Percentiles rank a stretch among this genome's conserved stretches.
These are phyloP conservation scores for Gambusia affinis DNA, from an alignment of 2,113 vertebrate genomes.

Conservation along the genomic window DNA sequence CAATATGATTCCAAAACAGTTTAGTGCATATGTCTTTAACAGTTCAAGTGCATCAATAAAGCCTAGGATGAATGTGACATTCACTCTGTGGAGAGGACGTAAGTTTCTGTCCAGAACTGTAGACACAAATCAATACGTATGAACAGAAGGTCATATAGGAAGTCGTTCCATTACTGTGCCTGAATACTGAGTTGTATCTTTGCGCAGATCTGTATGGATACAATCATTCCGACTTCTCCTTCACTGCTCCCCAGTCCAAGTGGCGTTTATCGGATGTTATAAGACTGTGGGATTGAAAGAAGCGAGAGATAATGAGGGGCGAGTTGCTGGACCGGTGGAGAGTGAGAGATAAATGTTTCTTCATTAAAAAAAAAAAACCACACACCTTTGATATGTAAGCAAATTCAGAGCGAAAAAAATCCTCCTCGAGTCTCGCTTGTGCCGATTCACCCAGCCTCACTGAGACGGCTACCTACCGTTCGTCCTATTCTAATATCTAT, in stretches of 20 bases:
- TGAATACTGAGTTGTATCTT: neutral
- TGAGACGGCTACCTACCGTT: conserved; percentile 14
- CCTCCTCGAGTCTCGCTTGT: neutral
- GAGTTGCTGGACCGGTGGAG: conserved; percentile 8
- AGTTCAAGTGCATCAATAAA: too few relatives aligned
- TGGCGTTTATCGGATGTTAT: conserved; percentile 17
- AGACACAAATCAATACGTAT: too few relatives aligned
- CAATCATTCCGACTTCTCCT: conserved; percentile 12
- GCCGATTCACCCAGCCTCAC: neutral
- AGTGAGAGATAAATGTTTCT: neutral
- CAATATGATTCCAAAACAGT: too few relatives aligned
- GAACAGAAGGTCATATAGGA: too few relatives aligned
- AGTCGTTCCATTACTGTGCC: too few relatives aligned
- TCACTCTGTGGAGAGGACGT: too few relatives aligned
- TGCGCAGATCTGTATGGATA: neutral
- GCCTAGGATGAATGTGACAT: too few relatives aligned
- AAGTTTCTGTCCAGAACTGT: too few relatives aligned
- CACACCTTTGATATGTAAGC: neutral
- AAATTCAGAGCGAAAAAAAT: conserved; percentile 22
- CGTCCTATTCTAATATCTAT: conserved; percentile 6
- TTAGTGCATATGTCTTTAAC: too few relatives aligned
- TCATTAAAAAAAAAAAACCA: neutral
- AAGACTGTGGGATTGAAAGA: conserved; percentile 23
- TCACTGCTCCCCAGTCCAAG: conserved; percentile 1
- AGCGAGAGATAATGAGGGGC: conserved; percentile 20